Evolutionary conservation across 2,888 invertebrate genomes (phyloP).

Genomic region (Lacanobia oleracea): DNA sequence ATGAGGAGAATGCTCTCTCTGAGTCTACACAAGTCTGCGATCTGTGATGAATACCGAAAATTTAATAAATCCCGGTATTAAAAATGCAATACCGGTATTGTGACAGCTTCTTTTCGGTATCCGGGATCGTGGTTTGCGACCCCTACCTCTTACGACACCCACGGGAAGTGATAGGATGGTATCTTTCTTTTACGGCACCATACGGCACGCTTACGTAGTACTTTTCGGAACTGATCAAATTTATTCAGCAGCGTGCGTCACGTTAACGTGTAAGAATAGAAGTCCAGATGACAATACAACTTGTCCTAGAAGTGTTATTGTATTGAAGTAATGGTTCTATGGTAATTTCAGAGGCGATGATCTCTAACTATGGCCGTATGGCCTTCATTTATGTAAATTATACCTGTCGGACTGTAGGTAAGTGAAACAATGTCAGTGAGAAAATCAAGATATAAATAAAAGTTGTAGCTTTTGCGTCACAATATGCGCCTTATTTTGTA

Average conservation of each 20-base stretch:
- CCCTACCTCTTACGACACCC: too few species aligned
- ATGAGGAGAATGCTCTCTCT: too few species aligned
- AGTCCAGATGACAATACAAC: slow-evolving; percentile 35
- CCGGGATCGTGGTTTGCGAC: too few species aligned
- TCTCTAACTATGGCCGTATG: slow-evolving; percentile 42
- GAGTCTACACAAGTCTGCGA: too few species aligned
- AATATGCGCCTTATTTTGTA: slow-evolving; percentile 22
- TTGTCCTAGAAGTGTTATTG: slow-evolving; percentile 43
- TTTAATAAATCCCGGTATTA: too few species aligned
- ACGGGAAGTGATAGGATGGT: too few species aligned
- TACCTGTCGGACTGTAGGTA: slow-evolving; percentile 13
- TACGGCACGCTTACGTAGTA: too few species aligned
- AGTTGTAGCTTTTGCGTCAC: slow-evolving; percentile 1
- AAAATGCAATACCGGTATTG: too few species aligned
- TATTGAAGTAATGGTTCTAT: slow-evolving; percentile 41
- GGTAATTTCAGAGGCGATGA: slow-evolving; percentile 54
- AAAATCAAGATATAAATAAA: slow-evolving; percentile 23
- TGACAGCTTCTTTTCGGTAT: too few species aligned
- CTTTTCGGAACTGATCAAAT: slow-evolving; percentile 15
- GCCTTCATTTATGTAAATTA: slow-evolving; percentile 55
- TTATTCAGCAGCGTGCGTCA: slow-evolving; percentile 29
- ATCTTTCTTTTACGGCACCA: too few species aligned
- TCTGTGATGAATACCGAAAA: too few species aligned
- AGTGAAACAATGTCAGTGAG: slow-evolving; percentile 33
- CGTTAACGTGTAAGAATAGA: slow-evolving; percentile 33